Base-by-base conservation (phyloP, 1,140 invertebrate genomes). In the Drosophila truncata region DNA sequence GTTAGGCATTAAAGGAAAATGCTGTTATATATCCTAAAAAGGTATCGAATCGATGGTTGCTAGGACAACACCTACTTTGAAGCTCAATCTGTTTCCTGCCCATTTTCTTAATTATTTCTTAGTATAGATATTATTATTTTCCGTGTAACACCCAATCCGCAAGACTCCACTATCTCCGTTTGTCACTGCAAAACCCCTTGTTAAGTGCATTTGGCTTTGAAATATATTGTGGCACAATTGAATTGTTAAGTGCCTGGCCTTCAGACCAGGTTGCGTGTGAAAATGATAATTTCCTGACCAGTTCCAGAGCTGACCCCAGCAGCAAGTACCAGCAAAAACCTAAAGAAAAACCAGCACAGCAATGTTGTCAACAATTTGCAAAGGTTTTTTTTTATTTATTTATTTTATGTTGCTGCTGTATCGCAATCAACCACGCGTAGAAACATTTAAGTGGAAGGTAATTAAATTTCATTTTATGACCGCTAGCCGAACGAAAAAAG, bases 271-370 rank as follows among this genome's bases (percentile, higher is more conserved):
- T 88, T 90, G 85, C 85, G 85, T 88, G 85, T 88, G 85, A 90
- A 88, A 88, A 88, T 88, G 90, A 90, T 90, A 88, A 85, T 88
- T 88, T 90, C 78, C 81, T 88, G 85, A 81, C 80, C 71, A 81
- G 78, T 57, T 70, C 49, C 49, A 78, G 61, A 31, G 63, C 61
- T 54, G 76, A 47, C 66, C 47, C 66, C 0, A 29, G 27, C 60
- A 27, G 29, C 69, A 50, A 44, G 18, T 60, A 70, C n/a, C 14
- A 37, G 42, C 67, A 50, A 54, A 71, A 70, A 80, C 55, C 18
- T n/a, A 76, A 80, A 37, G 60, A 60, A 55, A 72, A 49, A 41
- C 35, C 54, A 50, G 67, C 70, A 41, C 70, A 60, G 70, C 85
- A 87, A 66, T 69, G 83, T 82, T 88, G 84, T 85, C 80, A 88